Conservation (phyloP, 2,797 vertebrate species). For the Cuniculus paca region DNA sequence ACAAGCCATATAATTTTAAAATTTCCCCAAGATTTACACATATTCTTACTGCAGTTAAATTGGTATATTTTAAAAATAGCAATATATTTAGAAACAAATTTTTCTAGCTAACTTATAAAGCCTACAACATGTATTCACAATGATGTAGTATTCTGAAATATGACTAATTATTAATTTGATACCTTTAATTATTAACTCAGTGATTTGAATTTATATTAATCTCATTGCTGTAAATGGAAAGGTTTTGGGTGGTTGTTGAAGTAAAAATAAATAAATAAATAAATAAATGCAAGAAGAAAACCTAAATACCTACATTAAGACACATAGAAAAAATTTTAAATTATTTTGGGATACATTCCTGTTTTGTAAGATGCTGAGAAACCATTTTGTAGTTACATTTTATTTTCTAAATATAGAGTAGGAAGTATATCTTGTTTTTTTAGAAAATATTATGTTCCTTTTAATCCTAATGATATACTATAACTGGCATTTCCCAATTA, state of each 20-base stretch:
- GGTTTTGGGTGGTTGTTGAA: background rate
- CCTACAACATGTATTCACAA: background rate
- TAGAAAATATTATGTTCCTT: background rate
- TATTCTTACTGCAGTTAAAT: background rate
- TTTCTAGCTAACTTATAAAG: background rate
- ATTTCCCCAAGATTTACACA: background rate
- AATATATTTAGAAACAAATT: background rate
- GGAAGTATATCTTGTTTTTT: background rate
- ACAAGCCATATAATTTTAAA: conserved; percentile 15
- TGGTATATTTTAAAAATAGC: background rate
- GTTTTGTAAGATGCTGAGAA: background rate
- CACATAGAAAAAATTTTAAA: background rate
- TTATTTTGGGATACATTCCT: background rate
- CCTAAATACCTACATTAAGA: conserved; percentile 20
- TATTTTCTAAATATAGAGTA: background rate
- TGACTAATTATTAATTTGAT: background rate
- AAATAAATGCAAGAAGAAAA: background rate
- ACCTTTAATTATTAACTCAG: background rate
- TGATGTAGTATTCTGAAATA: background rate
- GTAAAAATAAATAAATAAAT: background rate
- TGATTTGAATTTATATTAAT: background rate
- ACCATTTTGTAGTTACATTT: background rate
- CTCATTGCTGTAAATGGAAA: background rate
- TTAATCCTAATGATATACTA: background rate
- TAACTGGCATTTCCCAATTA: background rate